Evolutionary conservation across 1,140 invertebrate genomes (phyloP).

Genomic region (Pseudomyrmex cubaensis): DNA sequence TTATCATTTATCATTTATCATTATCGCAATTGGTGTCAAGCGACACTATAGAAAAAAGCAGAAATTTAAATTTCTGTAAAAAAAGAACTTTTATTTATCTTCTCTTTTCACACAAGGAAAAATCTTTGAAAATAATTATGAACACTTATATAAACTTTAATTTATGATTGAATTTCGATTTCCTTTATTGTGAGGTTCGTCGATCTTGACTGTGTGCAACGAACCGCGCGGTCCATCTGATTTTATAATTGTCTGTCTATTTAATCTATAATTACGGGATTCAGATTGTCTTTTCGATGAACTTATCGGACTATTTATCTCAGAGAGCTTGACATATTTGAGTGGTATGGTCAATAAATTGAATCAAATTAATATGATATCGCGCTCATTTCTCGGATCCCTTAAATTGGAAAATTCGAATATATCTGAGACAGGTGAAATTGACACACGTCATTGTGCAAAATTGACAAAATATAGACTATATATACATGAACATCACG

Average conservation of each 20-base stretch:
- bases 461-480: no score
- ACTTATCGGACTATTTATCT: background rate
- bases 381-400: background rate
- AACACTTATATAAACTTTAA: no score
- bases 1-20: no score
- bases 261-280: constrained; percentile 28
- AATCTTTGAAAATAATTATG: no score
- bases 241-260: constrained; percentile 16
- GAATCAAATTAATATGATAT: background rate
- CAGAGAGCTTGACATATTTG: background rate
- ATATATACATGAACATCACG: background rate
- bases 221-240: constrained; percentile 7
- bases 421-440: no score
- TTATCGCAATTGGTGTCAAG: no score
- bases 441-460: no score
- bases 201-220: background rate
- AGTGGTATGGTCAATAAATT: background rate
- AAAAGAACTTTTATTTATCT: no score
- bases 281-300: background rate
- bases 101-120: no score
- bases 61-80: no score
- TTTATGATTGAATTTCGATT: background rate
- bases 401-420: background rate
- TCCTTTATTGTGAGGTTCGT: background rate
- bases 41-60: no score